Evolutionary conservation across 2,797 vertebrate genomes (phyloP), one percentile per base, ranked within the genome.

Genomic region (Cynopterus sphinx): DNA sequence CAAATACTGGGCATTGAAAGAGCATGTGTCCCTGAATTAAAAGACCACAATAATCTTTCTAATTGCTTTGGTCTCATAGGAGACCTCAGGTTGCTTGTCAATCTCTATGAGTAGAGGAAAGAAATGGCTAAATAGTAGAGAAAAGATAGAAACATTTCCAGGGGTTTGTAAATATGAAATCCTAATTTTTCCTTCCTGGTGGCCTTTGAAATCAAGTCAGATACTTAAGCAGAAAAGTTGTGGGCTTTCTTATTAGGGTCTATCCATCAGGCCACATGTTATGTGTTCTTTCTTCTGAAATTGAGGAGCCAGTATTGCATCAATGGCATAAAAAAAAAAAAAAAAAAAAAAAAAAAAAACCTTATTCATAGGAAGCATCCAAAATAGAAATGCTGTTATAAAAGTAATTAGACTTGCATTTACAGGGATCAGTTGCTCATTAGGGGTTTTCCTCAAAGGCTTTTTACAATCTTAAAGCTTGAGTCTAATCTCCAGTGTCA

Each of bases 391-490:
- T 94, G 63, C 83, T 89, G 88, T 96, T 97, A 43, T 97, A 97
- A 96, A 95, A 98, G 97, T 98, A 98, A 98, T 98, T 98, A 98
- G 98, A 98, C 97, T 97, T 94, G 91, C 97, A 93, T 98, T 97
- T 98, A 97, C 97, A 98, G 97, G 95, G 97, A 98, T 98, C 97
- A 95, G 97, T 95, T 97, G 90, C 95, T 98, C 97, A 97, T 98
- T 98, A 98, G 98, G 83, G 74, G 79, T 98, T 98, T 98, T 96
- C 93, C 97, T 98, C 96, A 97, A 98, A 98, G 98, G 96, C 93
- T 98, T 97, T 97, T 94, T 96, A 97, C 65, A 96, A 97, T 97
- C 97, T 97, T 97, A 97, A 89, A 96, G 91, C 93, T 96, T 97
- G 87, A 98, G 96, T 97, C 96, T 98, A 97, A 98, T 98, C 97